Evolutionary conservation across 2,888 invertebrate genomes (phyloP), one percentile per base, ranked within the genome.

Genomic region (Pseudococcus jackbeardsleyi): DNA sequence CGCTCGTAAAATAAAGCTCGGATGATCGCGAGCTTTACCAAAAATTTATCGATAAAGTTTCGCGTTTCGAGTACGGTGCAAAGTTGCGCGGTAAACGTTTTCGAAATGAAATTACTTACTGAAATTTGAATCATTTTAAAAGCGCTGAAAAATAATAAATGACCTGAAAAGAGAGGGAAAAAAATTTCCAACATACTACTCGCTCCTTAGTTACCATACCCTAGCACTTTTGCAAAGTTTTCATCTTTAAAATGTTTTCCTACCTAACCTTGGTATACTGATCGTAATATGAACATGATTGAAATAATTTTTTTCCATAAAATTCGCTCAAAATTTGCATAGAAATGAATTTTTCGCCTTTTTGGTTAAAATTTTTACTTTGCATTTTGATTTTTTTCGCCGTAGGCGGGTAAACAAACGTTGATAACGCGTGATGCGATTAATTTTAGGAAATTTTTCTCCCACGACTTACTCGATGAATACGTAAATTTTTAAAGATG

Each of bases 61-160:
- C 19, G 15, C 48, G 48, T 15, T 50, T 50, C 48, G 48, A 0
- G 48, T 15, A 6, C 5, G 6, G 42, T 42, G 42, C 48, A 50
- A 50, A 42, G 42, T 42, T 42, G 9, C 42, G 42, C 42, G 42
- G 48, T 50, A 50, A 50, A 50, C 64, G 19, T 64, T 22, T 64
- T 17, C 64, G 64, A 19, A n/a, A 8, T 64, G 64, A 22, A 64
- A 64, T 64, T n/a, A 19, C 15, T 64, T n/a, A 19, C 15, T 64
- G n/a, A 6, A 64, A 64, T 64, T 64, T 22, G 64, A 15, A 64
- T 64, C n/a, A 64, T 64, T 64, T 19, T 19, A 64, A 64, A n/a
- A 64, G 64, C 64, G 64, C n/a, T 19, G 8, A 22, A n/a, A 64
- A 64, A 64, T 50, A 64, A 64, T 50, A 64, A 64, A 64, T 64